A percentile compares a stretch with the other conserved stretches of the same genome.
These are phyloP conservation scores for Anodontia alba DNA, from an alignment of 2,888 invertebrate genomes.

Conservation along the genomic window DNA sequence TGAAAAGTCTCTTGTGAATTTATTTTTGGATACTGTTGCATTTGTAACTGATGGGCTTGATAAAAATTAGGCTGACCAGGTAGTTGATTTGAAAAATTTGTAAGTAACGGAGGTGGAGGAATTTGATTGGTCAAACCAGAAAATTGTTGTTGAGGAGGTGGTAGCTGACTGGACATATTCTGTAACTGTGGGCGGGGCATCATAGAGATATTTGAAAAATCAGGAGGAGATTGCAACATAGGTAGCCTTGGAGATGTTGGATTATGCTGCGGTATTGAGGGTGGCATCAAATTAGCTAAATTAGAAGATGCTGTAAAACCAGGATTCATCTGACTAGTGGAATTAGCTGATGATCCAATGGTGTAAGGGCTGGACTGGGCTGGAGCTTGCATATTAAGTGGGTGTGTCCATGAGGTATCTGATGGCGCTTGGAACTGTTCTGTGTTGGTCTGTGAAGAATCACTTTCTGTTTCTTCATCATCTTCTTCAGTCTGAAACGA, in stretches of 20 bases:
- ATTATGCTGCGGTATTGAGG: neutral
- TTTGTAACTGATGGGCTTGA: neutral
- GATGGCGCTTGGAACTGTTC: neutral
- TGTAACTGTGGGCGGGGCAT: slow-evolving; percentile 8
- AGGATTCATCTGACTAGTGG: neutral
- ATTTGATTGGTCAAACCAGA: slow-evolving; percentile 6
- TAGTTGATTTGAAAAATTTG: neutral
- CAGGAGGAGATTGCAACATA: neutral
- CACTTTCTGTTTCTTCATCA: slow-evolving; percentile 63
- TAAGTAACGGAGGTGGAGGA: slow-evolving; percentile 6
- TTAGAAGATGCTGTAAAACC: neutral
- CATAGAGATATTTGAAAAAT: neutral
- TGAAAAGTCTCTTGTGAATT: slow-evolving; percentile 13
- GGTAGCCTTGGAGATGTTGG: neutral
- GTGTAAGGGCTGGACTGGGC: neutral
- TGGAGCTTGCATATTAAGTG: neutral
- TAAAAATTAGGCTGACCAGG: slow-evolving; percentile 6
- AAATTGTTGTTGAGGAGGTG: slow-evolving; percentile 14
- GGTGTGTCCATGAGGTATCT: neutral
- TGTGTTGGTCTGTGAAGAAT: slow-evolving; percentile 1
- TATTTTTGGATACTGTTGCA: neutral
- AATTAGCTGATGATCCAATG: neutral
- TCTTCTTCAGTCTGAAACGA: slow-evolving; percentile 44
- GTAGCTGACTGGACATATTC: slow-evolving; percentile 1
- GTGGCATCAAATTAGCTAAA: neutral